Base-by-base conservation (phyloP, 2,888 invertebrate species). In the Drosophila borealis region DNA sequence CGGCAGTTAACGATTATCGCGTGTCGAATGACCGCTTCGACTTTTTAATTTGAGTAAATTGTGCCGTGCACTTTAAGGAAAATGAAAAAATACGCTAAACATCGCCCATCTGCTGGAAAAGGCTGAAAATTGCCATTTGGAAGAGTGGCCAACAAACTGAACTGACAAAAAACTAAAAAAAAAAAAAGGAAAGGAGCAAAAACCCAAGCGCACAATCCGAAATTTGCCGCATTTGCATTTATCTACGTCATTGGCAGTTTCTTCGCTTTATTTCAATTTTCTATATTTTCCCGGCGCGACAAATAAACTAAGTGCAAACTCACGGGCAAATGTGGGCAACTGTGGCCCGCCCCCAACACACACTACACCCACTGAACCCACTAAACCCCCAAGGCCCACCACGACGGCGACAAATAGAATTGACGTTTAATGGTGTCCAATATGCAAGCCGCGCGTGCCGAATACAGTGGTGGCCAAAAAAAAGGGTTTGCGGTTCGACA, bases 221-320 rank as follows among this genome's bases (percentile, higher is more conserved):
- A 82, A 78, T 72, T 85, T 78, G 80, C 80, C 78, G 76, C 67
- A 85, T 83, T 88, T 82, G 83, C 83, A 84, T 84, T 84, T 84
- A 85, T 84, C 88, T 69, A 80, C 76, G 86, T 84, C 83, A 86
- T 80, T 88, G 80, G 71, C 78, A 62, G 82, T 85, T 88, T 85
- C 83, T 85, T 88, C 76, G 80, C 83, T 82, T 85, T 88, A 74
- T 88, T 84, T 88, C 80, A 80, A 88, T 88, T 87, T 88, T 73
- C 74, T 56, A 42, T 71, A 42, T 63, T 53, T 33, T 36, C 37
- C 37, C 49, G 44, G 39, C 56, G 51, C 78, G 48, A 61, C 76
- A 82, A 83, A 83, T 83, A 88, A 88, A 88, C 83, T 83, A 83
- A 83, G 83, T 83, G 83, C 86, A 85, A 83, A 88, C 83, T 70